Base-by-base conservation (phyloP, 2,113 vertebrate genomes). In the Jaculus jaculus region DNA sequence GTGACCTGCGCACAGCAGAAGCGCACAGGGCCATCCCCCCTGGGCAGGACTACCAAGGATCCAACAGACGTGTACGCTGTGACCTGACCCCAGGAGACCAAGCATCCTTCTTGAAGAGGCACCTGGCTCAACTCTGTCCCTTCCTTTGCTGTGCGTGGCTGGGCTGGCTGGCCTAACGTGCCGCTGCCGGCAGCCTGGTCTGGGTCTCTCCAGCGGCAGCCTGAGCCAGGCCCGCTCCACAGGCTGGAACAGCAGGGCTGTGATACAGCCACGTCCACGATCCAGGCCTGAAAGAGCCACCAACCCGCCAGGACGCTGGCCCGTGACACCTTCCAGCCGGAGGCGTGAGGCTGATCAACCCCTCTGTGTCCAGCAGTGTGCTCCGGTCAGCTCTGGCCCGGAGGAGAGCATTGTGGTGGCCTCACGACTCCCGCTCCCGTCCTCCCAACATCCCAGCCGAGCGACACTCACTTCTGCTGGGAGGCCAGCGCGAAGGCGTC, bases 401-500 rank as follows among this genome's bases (percentile, higher is more conserved):
- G n/a, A n/a, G n/a, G n/a, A 84, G 39, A 79, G 24, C 87, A 61
- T 84, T 21, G 5, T 21, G 34, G 16, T 4, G 65, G 21, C 42
- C 47, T 34, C 5, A 0, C 61, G 42, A 37, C 34, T 51, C 37
- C 18, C 0, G 20, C 63, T 60, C n/a, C 7, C 15, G 72, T 34
- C 39, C 39, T 51, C 39, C 8, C 9, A 21, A 18, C 32, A 2
- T 2, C 15, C 18, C 47, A 17, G 28, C 17, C 87, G 2, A 17
- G 26, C 65, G 3, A 23, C 3, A 75, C 82, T 98, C 98, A 99
- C 99, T 99, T 99, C 6, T 98, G 98, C 34, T 99, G 99, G 1
- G 99, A 99, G 88, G 97, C 96, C 95, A 99, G 93, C 0, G 99
- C 99, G 84, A 99, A 99, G 73, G 97, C 63, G 47, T 99, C 99